Evolutionary conservation across 2,113 vertebrate genomes (phyloP).

Genomic region (Cyrtonyx montezumae): DNA sequence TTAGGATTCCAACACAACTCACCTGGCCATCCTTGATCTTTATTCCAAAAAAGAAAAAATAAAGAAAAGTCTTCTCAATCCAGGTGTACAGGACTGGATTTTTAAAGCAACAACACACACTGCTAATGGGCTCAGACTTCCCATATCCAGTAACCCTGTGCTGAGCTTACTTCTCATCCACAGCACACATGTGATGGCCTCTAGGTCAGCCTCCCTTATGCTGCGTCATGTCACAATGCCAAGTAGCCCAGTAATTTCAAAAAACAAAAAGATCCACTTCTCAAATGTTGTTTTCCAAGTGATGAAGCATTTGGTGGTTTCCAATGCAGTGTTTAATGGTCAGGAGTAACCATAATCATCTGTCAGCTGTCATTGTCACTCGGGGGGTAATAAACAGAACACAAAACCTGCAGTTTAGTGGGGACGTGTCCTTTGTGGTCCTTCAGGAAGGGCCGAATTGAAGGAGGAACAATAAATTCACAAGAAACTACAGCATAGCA

Average conservation of each 20-base stretch:
- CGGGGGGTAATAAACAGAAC: not conserved
- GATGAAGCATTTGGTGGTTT: not conserved
- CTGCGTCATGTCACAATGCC: not conserved
- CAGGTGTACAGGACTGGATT: not conserved
- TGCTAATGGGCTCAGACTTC: not conserved
- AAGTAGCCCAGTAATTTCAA: not conserved
- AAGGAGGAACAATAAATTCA: not conserved
- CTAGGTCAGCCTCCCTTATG: not conserved
- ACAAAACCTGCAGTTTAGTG: not conserved
- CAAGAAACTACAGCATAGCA: not conserved
- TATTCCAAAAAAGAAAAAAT: not conserved
- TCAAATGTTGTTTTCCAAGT: not conserved
- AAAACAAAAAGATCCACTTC: not conserved
- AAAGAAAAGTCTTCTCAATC: not conserved
- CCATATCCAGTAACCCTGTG: not conserved
- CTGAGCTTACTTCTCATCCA: not conserved
- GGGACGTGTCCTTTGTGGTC: not conserved
- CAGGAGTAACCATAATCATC: not conserved
- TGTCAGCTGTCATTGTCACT: not conserved
- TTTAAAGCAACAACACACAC: not conserved
- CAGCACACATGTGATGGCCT: not conserved
- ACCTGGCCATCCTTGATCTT: not conserved
- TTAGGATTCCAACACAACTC: not conserved
- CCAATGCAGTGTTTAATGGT: not conserved
- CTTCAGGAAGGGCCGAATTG: not conserved